A percentile compares a stretch with the other conserved stretches of the same genome.
Conservation (phyloP, 2,113 vertebrate genomes). For the Argyrosomus japonicus region DNA sequence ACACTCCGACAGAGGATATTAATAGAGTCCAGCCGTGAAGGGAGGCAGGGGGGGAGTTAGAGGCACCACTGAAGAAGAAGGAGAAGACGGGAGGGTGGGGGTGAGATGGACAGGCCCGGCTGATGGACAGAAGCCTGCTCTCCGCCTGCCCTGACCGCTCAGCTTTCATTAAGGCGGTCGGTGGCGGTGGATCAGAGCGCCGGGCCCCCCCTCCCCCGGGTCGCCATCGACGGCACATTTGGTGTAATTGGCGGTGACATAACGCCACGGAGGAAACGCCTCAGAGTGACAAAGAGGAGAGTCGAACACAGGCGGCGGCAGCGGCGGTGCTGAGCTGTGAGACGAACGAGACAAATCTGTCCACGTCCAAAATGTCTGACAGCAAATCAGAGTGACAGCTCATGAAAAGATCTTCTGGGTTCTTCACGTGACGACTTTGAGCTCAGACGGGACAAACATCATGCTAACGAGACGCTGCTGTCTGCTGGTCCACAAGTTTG, state of each 20-base stretch:
- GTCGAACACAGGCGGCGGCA: background rate
- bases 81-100: background rate
- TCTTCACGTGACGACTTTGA: too few relatives aligned
- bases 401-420: too few relatives aligned
- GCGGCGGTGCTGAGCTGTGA: background rate
- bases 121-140: constrained; percentile 64
- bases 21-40: constrained; percentile 80
- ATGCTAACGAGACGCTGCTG: too few relatives aligned
- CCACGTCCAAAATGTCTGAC: background rate
- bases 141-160: constrained; percentile 40
- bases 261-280: constrained; percentile 26
- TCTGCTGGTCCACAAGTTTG: too few relatives aligned
- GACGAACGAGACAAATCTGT: background rate
- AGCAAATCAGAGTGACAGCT: background rate
- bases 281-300: constrained; percentile 28
- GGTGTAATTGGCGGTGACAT: constrained; percentile 62
- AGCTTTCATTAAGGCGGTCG: constrained; percentile 73
- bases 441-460: too few relatives aligned
- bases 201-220: background rate
- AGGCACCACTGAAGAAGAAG: constrained; percentile 26
- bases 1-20: constrained; percentile 79
- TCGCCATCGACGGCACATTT: constrained; percentile 9
- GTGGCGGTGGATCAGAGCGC: constrained; percentile 45
- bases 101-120: constrained; percentile 17
- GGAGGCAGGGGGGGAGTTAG: background rate